A percentile compares a stretch with the other conserved stretches of the same genome.
Evolutionary conservation across 2,888 invertebrate genomes (phyloP).

Genomic region (Schizaphis graminum): DNA sequence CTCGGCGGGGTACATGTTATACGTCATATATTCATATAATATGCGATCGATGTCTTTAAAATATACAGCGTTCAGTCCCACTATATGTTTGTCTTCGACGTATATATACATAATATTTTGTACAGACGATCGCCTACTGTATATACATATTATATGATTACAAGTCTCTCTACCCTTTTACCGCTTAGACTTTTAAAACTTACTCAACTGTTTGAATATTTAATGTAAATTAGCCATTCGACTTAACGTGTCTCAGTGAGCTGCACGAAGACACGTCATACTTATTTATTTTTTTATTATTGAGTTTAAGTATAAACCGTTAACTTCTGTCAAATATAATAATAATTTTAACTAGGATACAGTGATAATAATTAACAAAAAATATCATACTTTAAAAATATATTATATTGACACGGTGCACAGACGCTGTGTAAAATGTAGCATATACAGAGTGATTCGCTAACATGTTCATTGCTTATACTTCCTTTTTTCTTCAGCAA

Average conservation of each 20-base stretch:
- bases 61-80: neutral
- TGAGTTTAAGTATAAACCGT: neutral
- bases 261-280: neutral
- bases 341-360: neutral
- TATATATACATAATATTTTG: neutral
- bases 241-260: neutral
- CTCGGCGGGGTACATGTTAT: neutral
- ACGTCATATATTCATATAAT: neutral
- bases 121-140: too few species aligned
- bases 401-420: neutral
- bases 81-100: neutral
- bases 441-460: neutral
- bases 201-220: neutral
- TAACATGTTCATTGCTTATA: neutral
- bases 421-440: neutral
- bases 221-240: neutral
- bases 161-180: neutral
- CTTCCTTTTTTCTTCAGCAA: neutral
- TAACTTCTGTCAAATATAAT: neutral
- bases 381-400: neutral
- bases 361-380: neutral
- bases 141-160: neutral
- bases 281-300: neutral
- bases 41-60: conserved; percentile 30
- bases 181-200: neutral